These are phyloP conservation scores for Hiodon alosoides DNA, from an alignment of 2,113 vertebrate species.

Conservation along the genomic window DNA sequence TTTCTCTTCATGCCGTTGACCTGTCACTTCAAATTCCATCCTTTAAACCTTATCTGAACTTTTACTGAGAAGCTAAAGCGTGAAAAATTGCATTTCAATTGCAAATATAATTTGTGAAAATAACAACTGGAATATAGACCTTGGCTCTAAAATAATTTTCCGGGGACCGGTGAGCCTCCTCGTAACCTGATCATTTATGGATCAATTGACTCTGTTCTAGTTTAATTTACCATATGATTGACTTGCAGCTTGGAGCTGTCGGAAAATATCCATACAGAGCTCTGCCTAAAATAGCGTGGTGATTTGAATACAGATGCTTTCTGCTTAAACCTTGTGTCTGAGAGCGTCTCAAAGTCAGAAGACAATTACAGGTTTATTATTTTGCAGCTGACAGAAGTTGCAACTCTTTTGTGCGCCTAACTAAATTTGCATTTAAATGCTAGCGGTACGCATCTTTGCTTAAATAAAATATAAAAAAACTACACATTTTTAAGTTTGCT, in stretches of 20 bases:
- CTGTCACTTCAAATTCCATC: neutral
- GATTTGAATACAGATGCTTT: slow-evolving; percentile 64
- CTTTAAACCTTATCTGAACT: slow-evolving; percentile 1
- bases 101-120: slow-evolving; percentile 36
- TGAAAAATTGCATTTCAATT: slow-evolving; percentile 36
- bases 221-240: slow-evolving; percentile 65
- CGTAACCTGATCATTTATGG: slow-evolving; percentile 55
- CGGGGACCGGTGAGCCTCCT: slow-evolving; percentile 31
- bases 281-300: slow-evolving; percentile 57
- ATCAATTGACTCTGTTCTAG: slow-evolving; percentile 57
- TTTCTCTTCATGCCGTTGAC: slow-evolving; percentile 7
- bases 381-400: slow-evolving; percentile 63
- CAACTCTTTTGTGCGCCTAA: slow-evolving; percentile 54
- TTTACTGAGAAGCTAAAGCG: neutral
- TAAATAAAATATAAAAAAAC: slow-evolving; percentile 42
- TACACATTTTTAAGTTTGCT: too few relatives aligned
- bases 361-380: slow-evolving; percentile 74
- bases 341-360: slow-evolving; percentile 55
- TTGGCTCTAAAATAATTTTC: slow-evolving; percentile 44
- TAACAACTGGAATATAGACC: slow-evolving; percentile 41
- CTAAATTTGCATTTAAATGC: slow-evolving; percentile 70
- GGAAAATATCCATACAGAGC: slow-evolving; percentile 60
- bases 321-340: slow-evolving; percentile 54
- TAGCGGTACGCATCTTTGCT: slow-evolving; percentile 54
- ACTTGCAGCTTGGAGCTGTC: slow-evolving; percentile 65